phyloP scores from a whole-genome alignment of 2,113 vertebrate species.

The Gila orcuttii region DNA sequence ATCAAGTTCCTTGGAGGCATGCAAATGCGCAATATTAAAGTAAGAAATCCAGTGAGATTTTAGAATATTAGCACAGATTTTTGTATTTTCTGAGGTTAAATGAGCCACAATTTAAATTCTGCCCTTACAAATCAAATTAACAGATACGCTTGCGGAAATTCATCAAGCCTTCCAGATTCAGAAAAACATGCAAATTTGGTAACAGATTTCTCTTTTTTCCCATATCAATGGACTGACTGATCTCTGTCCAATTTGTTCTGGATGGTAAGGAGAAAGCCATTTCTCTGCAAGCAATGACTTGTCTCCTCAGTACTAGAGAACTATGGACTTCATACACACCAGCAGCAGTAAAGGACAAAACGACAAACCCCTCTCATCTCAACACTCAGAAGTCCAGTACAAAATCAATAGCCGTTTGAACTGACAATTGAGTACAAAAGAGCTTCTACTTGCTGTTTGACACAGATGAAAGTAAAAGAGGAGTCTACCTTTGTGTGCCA shows the following conservation, averaged over 20 bases:
- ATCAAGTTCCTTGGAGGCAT: slow-evolving; percentile 22
- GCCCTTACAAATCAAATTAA: neutral
- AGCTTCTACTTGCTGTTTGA: slow-evolving; percentile 23
- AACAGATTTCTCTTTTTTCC: neutral
- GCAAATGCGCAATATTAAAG: slow-evolving; percentile 9
- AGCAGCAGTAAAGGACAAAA: slow-evolving; percentile 29
- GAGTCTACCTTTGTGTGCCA: slow-evolving; percentile 11
- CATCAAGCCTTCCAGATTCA: neutral
- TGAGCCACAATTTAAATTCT: neutral
- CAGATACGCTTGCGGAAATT: neutral
- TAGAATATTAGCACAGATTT: slow-evolving; percentile 3
- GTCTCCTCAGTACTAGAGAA: slow-evolving; percentile 1
- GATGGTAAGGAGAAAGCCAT: neutral
- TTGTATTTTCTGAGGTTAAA: neutral
- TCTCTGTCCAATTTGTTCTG: neutral
- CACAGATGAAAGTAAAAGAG: slow-evolving; percentile 14
- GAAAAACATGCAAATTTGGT: neutral
- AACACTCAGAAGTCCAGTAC: slow-evolving; percentile 10
- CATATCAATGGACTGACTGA: neutral
- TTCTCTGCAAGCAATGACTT: neutral
- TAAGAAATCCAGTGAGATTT: neutral
- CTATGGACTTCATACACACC: neutral
- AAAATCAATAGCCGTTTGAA: slow-evolving; percentile 50
- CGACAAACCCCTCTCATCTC: neutral
- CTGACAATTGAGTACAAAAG: slow-evolving; percentile 49